phyloP scores from a whole-genome alignment of 2,113 vertebrate species.

The Atractosteus spatula region DNA sequence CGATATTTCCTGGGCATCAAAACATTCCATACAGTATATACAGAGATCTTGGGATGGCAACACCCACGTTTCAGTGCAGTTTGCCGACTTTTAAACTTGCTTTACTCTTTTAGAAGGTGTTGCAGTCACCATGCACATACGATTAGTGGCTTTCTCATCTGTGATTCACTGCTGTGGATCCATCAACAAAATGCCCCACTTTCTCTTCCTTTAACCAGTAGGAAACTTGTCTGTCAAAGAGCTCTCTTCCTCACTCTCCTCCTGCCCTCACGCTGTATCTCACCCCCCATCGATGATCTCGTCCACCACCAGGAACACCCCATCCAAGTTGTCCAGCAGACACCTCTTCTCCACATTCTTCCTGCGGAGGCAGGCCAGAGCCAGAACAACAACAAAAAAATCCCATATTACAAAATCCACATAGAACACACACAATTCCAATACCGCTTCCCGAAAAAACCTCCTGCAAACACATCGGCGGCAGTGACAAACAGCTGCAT shows the following conservation, averaged over 20 bases:
- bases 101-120: too few relatives aligned
- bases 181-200: background rate
- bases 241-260: background rate
- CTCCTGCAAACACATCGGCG: too few relatives aligned
- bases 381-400: background rate
- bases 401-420: background rate
- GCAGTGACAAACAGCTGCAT: background rate
- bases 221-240: too few relatives aligned
- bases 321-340: conserved; percentile 81
- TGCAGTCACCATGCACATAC: too few relatives aligned
- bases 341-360: conserved; percentile 77
- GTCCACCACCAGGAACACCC: conserved; percentile 75
- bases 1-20: too few relatives aligned
- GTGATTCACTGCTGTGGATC: too few relatives aligned
- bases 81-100: too few relatives aligned
- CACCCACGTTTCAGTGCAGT: too few relatives aligned
- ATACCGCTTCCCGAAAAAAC: too few relatives aligned
- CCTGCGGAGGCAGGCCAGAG: conserved; percentile 44
- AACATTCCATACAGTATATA: too few relatives aligned
- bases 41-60: too few relatives aligned
- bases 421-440: background rate
- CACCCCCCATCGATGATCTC: conserved; percentile 85
- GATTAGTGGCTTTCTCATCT: too few relatives aligned
- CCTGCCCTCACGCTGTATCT: conserved; percentile 18
- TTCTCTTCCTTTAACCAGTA: background rate